Base-by-base conservation (phyloP, 1,140 invertebrate genomes). In the Trinorchestia longiramus region DNA sequence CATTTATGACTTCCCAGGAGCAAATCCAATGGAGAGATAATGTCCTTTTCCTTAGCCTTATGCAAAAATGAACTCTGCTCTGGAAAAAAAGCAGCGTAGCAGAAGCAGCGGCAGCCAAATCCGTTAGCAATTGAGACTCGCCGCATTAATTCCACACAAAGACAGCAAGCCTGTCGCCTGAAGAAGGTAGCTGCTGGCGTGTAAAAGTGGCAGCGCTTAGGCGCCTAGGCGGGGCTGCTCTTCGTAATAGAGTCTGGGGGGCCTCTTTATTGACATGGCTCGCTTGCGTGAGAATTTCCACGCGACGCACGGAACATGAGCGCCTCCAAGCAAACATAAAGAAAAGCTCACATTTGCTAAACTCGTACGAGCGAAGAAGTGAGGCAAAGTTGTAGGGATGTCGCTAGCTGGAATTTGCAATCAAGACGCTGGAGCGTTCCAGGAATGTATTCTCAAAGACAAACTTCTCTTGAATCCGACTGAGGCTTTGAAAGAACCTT, bases 1-100 rank as follows among this genome's bases (percentile, higher is more conserved):
- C 40, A 45, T 94, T 94, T 94, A 43, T 45, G 92, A 94, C 92
- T 94, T 94, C 92, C 92, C 92, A 45, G 44, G 92, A 94, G 92
- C 44, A 94, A 94, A 94, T 94, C 43, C 92, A 45, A 94, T 94
- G 40, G 92, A 17, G 92, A 94, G 44, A 94, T 94, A 94, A 94
- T 94, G 92, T 45, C 92, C 43, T 94, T 44, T 43, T 43, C 92
- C 40, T 43, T 45, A 15, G 40, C 36, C 43, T 77, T 45, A 94
- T 94, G 44, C 92, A 43, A 45, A 94, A 94, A 94, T 45, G 43
- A 45, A 94, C 88, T 91, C 88, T 15, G 4, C 4, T 36, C 88
- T 11, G 43, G 88, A 91, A 91, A 43, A 88, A 91, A 77, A 77
- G 28, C 62, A 77, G 62, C 62, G 62, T 77, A 77, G 62, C 62